Conservation (phyloP, 2,113 vertebrate species). For the Tyto alba region DNA sequence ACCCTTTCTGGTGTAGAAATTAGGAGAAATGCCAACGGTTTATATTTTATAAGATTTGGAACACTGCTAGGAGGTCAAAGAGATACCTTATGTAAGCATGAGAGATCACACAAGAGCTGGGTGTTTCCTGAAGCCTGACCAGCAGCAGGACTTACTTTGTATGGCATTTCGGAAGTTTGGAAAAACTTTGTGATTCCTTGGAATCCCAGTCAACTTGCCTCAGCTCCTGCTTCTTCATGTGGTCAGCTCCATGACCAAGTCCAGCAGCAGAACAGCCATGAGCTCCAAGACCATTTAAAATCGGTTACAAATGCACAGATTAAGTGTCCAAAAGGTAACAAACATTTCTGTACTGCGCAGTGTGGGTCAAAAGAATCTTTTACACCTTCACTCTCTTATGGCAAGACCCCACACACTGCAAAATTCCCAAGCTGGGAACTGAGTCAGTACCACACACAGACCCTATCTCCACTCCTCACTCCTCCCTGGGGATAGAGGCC, state of each 20-base stretch:
- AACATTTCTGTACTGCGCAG: neutral
- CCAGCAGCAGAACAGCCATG: rapidly evolving
- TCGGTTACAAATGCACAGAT: neutral
- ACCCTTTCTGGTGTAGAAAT: neutral
- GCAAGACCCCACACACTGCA: rapidly evolving
- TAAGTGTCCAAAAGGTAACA: neutral
- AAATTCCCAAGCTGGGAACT: neutral
- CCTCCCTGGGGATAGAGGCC: neutral
- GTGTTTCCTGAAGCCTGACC: neutral
- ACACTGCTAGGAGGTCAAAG: neutral
- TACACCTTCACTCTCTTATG: neutral
- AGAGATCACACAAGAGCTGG: rapidly evolving
- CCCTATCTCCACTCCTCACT: too few relatives aligned
- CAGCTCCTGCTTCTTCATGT: neutral
- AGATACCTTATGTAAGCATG: neutral
- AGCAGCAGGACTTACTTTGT: neutral
- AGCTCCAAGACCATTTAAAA: neutral
- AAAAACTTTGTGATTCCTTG: neutral
- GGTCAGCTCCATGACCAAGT: neutral
- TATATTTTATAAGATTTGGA: neutral
- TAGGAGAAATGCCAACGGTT: neutral
- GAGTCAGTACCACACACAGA: too few relatives aligned
- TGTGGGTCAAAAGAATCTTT: neutral
- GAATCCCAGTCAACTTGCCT: neutral
- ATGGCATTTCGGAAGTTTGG: neutral